A percentile compares a stretch with the other conserved stretches of the same genome.
These are phyloP conservation scores for Archaeoteleia sp. DNA, from an alignment of 2,888 invertebrate genomes.

Conservation along the genomic window DNA sequence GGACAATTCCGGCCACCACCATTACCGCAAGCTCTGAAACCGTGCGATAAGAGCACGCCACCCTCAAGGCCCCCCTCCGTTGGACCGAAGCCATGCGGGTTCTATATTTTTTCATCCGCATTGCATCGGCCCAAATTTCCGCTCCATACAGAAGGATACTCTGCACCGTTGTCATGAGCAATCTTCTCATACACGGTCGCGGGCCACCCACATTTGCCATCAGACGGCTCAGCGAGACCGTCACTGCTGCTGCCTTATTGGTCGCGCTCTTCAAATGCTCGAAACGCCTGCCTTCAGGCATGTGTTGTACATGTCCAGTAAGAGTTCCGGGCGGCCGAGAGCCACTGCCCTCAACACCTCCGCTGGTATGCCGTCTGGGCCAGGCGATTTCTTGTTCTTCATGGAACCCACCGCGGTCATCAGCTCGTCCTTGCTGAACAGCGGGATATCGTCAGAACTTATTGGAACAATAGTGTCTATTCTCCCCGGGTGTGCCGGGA, in stretches of 20 bases:
- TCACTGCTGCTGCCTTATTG: conserved; percentile 44
- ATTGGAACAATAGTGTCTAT: no score
- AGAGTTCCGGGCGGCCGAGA: no score
- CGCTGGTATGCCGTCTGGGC: no score
- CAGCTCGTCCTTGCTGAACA: no score
- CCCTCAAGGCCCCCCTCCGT: conserved; percentile 36
- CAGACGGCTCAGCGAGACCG: conserved; percentile 17
- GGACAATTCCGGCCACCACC: conserved; percentile 49
- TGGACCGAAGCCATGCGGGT: conserved; percentile 36
- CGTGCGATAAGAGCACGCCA: conserved; percentile 53
- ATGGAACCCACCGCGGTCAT: no score
- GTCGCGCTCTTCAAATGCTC: conserved; percentile 41
- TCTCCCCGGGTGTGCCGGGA: no score
- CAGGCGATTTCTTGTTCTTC: no score
- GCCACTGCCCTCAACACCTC: no score
- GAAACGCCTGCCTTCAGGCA: conserved; percentile 49
- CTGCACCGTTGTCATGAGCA: conserved; percentile 36
- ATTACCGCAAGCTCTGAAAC: conserved; percentile 48
- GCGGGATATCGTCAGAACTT: no score
- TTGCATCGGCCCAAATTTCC: conserved; percentile 38
- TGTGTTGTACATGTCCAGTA: no score
- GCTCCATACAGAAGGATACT: conserved; percentile 50
- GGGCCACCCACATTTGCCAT: conserved; percentile 21
- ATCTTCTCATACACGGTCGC: conserved; percentile 29
- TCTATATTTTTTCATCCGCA: conserved; percentile 35